Evolutionary conservation across 2,888 invertebrate genomes (phyloP), one percentile per base, ranked within the genome.

Genomic region (Carterocephalus palaemon): DNA sequence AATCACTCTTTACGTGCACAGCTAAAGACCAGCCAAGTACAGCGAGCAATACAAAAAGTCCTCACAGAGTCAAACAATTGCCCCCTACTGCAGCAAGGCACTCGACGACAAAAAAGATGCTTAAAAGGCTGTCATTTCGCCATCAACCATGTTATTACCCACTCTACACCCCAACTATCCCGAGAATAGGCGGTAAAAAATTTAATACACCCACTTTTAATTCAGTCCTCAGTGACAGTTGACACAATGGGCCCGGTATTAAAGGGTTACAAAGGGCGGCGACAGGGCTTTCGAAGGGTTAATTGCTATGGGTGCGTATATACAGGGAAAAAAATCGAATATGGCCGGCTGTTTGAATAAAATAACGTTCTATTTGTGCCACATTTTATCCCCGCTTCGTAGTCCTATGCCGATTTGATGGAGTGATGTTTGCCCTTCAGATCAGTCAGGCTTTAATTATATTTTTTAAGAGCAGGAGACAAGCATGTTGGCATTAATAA

Each of bases 231-330:
- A 75, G 57, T 75, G 84, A 85, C 85, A 85, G 82, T 84, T 84
- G 84, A 85, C 79, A 78, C 79, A 83, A 83, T 74, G 64, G 75
- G 57, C 53, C 52, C 56, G 56, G 67, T 72, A 73, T 71, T 65
- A 77, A 80, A 79, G 80, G 82, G 81, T 75, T 78, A 75, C 71
- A 81, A 79, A 75, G 75, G 75, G 69, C 73, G 73, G 76, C 67
- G 78, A 79, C 75, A 74, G 71, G 65, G 28, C 67, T 62, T 65
- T 60, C 60, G 74, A 78, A 76, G 80, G 84, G 82, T 76, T 84
- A 85, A 85, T 82, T 79, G 78, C 76, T 67, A 79, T 73, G 76
- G 75, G 78, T 62, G 74, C 67, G 48, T 58, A 57, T 62, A 67
- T 56, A 62, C 60, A 62, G 57, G 56, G 53, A 59, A 62, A 53